A percentile compares a stretch with the other conserved stretches of the same genome.
Evolutionary conservation across 2,797 vertebrate species (phyloP).

Genomic region (Erethizon dorsatum): DNA sequence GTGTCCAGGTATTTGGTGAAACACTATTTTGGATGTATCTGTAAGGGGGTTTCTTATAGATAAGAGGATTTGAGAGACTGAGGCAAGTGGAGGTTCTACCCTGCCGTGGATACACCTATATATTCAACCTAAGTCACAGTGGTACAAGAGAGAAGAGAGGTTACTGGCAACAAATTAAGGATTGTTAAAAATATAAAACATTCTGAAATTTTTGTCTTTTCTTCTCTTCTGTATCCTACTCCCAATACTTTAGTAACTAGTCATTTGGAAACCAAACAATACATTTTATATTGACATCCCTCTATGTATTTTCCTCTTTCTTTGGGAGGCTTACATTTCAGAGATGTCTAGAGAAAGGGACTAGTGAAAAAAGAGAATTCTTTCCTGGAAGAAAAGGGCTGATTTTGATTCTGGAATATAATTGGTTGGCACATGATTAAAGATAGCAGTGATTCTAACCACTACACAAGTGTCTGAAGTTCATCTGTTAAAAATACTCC

Average conservation of each 20-base stretch:
- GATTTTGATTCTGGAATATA: neutral
- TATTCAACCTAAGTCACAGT: neutral
- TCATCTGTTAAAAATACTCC: conserved; percentile 62
- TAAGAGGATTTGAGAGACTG: neutral
- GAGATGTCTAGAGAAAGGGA: neutral
- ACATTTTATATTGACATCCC: neutral
- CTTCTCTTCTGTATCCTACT: neutral
- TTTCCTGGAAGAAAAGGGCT: neutral
- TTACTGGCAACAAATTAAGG: neutral
- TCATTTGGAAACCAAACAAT: conserved; percentile 25
- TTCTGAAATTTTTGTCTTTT: neutral
- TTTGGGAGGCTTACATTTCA: conserved; percentile 18
- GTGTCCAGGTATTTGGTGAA: neutral
- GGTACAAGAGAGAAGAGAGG: neutral
- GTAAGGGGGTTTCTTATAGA: neutral
- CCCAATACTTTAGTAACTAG: neutral
- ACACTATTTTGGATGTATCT: neutral
- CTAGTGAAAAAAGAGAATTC: neutral
- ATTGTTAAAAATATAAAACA: neutral
- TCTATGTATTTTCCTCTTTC: neutral
- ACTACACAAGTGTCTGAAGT: neutral
- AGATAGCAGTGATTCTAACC: conserved; percentile 1
- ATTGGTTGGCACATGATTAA: neutral
- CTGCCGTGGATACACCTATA: neutral
- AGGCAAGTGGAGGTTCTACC: neutral